These are phyloP conservation scores for Notarius quadriscutis DNA, from an alignment of 2,113 vertebrate genomes.

Conservation along the genomic window DNA sequence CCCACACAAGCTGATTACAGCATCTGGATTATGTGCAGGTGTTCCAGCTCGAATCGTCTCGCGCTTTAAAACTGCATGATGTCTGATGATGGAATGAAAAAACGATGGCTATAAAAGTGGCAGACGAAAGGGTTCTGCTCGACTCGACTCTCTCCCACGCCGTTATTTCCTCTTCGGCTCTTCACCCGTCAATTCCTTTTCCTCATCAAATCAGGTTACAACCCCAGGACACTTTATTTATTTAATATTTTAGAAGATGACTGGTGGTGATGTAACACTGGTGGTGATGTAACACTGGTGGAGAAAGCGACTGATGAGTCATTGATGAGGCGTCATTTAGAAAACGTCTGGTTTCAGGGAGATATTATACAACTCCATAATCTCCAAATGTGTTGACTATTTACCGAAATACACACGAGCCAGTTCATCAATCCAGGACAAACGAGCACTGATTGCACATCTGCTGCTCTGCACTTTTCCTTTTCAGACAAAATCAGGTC, in stretches of 20 bases:
- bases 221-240: not conserved
- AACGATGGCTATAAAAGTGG: not conserved
- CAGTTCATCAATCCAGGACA: not conserved
- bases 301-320: not conserved
- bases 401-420: not conserved
- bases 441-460: not conserved
- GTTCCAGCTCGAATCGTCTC: not conserved
- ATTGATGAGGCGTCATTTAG: not conserved
- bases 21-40: not conserved
- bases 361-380: not conserved
- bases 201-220: not conserved
- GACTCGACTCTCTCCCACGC: not conserved
- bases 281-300: not conserved
- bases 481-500: not conserved
- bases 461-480: not conserved
- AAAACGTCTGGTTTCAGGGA: not conserved
- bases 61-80: not conserved
- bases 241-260: not conserved
- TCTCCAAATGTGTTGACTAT: not conserved
- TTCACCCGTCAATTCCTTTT: not conserved
- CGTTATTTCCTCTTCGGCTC: not conserved
- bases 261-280: not conserved
- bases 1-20: not conserved
- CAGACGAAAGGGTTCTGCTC: not conserved
- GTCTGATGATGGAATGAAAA: not conserved